Percentiles rank a stretch among this genome's conserved stretches.
phyloP scores from a whole-genome alignment of 2,797 vertebrate species.

The Sebastes diploproa region DNA sequence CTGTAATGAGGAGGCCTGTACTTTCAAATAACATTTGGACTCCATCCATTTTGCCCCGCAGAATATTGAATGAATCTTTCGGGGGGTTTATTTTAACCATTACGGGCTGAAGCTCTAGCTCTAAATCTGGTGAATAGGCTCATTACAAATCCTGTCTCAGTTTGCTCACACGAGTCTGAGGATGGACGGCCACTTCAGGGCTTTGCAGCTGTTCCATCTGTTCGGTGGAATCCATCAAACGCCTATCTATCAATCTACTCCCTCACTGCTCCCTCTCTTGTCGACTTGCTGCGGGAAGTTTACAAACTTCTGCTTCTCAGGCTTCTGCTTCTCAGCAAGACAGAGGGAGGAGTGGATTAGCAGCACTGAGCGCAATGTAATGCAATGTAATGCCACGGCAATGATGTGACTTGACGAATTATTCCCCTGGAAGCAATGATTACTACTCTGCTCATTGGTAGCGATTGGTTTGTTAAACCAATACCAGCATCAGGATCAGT shows the following conservation, averaged over 20 bases:
- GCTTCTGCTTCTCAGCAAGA: background rate
- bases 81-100: background rate
- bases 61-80: constrained; percentile 16
- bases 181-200: constrained; percentile 55
- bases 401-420: background rate
- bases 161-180: constrained; percentile 30
- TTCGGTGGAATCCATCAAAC: constrained; percentile 56
- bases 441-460: background rate
- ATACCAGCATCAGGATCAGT: background rate
- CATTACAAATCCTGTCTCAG: constrained; percentile 33
- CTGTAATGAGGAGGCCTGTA: constrained; percentile 15
- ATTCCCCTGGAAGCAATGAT: background rate
- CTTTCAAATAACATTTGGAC: constrained; percentile 40
- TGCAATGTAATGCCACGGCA: no score
- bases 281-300: constrained; percentile 37
- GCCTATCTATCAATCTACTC: constrained; percentile 45
- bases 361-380: background rate
- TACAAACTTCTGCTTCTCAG: constrained; percentile 30
- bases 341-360: background rate
- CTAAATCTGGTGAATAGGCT: constrained; percentile 25
- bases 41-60: constrained; percentile 9
- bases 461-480: background rate
- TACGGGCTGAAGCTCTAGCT: background rate
- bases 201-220: constrained; percentile 66
- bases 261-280: constrained; percentile 12